Conservation (phyloP, 2,113 vertebrate species). For the Dipodomys ordii region DNA sequence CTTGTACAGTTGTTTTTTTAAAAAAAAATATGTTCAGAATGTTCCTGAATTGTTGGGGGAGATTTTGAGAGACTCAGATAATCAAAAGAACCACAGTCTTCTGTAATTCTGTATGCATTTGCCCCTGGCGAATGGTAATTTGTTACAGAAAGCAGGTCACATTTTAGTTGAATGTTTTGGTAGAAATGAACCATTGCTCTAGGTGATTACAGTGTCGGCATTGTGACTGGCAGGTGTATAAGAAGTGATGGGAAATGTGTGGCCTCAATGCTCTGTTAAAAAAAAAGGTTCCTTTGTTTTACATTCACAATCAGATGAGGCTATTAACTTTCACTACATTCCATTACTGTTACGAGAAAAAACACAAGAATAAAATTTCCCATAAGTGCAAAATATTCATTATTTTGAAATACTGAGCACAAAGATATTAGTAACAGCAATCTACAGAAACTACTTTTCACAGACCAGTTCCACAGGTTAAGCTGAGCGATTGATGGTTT, state of each 20-base stretch:
- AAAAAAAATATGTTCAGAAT: neutral
- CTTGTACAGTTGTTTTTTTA: neutral
- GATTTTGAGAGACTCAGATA: neutral
- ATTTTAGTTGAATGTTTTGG: neutral
- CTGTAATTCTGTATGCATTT: neutral
- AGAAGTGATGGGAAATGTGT: neutral
- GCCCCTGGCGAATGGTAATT: neutral
- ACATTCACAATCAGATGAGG: slow-evolving; percentile 3
- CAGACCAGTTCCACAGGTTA: neutral
- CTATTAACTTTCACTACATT: neutral
- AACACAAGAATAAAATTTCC: neutral
- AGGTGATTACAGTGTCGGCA: neutral
- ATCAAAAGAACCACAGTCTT: neutral
- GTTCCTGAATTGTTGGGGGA: neutral
- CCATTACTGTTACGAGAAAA: neutral
- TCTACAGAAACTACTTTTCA: neutral
- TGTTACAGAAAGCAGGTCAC: neutral
- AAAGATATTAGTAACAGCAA: neutral
- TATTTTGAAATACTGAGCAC: neutral
- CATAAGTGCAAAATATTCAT: neutral
- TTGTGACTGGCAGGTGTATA: neutral
- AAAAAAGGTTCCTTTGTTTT: neutral
- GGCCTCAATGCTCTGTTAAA: neutral
- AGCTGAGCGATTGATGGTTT: neutral
- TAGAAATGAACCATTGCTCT: neutral